Conservation (phyloP, 2,888 invertebrate species). For the Laspeyria flexula region DNA sequence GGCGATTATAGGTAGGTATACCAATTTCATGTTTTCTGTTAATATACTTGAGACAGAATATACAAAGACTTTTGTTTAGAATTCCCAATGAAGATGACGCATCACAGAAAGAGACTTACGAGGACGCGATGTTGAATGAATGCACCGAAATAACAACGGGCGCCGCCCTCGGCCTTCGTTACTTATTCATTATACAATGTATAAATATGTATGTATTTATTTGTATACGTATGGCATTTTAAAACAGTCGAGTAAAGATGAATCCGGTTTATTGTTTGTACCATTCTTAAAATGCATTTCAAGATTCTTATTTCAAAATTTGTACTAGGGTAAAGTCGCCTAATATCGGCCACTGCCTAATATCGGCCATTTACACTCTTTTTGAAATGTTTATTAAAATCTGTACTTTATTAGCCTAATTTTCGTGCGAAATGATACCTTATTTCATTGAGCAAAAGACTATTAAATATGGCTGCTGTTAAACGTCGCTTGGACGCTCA, state of each 20-base stretch:
- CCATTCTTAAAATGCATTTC: constrained; percentile 12
- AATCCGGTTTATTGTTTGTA: constrained; percentile 38
- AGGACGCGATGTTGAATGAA: constrained; percentile 72
- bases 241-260: constrained; percentile 32
- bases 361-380: too few relatives aligned
- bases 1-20: constrained; percentile 56
- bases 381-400: too few relatives aligned
- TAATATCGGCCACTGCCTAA: too few relatives aligned
- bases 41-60: constrained; percentile 26
- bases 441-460: too few relatives aligned
- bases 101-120: constrained; percentile 56
- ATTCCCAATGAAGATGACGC: constrained; percentile 54
- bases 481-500: too few relatives aligned
- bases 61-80: constrained; percentile 33
- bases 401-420: too few relatives aligned
- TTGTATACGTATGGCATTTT: constrained; percentile 43
- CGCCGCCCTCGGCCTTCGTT: constrained; percentile 73
- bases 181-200: constrained; percentile 49
- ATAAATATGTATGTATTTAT: constrained; percentile 35
- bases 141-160: constrained; percentile 71
- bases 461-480: too few relatives aligned
- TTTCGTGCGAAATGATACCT: too few relatives aligned
- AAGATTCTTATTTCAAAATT: too few relatives aligned
- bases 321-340: too few relatives aligned
- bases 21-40: constrained; percentile 49